Base-by-base conservation (phyloP, 2,888 invertebrate genomes). In the Heteromyza rotundicornis region DNA sequence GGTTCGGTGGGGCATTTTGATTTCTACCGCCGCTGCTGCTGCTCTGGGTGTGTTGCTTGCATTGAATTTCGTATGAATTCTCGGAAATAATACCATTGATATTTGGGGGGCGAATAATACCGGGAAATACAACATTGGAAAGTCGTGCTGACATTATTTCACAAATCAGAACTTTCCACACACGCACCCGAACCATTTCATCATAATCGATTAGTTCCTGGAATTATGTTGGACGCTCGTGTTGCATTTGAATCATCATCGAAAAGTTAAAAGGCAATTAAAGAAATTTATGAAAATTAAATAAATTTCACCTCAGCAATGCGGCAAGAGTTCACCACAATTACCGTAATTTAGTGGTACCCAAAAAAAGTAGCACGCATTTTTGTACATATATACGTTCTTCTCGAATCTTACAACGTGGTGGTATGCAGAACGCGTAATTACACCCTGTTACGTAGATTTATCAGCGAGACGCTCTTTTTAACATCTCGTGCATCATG, bases 401-500 rank as follows among this genome's bases (percentile, higher is more conserved):
- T n/a, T n/a, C n/a, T n/a, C n/a, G n/a, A n/a, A n/a, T n/a, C n/a
- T n/a, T n/a, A n/a, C n/a, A n/a, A n/a, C n/a, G n/a, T n/a, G n/a
- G n/a, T n/a, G 19, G 2, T 19, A 14, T 17, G 47, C 19, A 57
- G n/a, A n/a, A 57, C 49, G 50, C 54, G 51, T 64, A 67, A 65
- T 67, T 67, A 61, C 50, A 56, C 40, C 12, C 27, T 49, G 60
- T 58, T 57, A 55, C 54, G 62, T 66, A 19, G 55, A 62, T 63
- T 62, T 62, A 47, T 61, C 60, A 62, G 59, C 64, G 36, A 17
- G 20, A 63, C 59, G 27, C 53, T 27, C 24, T 27, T 24, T 50
- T 17, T 17, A 19, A 19, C 47, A 20, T 17, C 47, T 17, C 40
- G 24, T 10, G 24, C 53, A 35, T 32, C 12, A 53, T 2, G 8